Evolutionary conservation across 2,888 invertebrate genomes (phyloP).

Genomic region (Trissoscelio sp.): DNA sequence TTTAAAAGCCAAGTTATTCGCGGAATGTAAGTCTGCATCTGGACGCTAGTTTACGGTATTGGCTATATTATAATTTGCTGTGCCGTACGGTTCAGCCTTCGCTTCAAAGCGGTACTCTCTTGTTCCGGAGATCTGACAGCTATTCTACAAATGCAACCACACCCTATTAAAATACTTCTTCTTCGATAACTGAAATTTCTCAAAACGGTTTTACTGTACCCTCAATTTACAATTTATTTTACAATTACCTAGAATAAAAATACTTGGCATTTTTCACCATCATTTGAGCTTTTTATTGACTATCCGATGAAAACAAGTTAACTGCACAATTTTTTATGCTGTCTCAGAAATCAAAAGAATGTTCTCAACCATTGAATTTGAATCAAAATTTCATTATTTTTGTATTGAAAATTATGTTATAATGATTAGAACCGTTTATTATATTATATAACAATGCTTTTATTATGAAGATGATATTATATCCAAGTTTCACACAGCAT

Average conservation of each 20-base stretch:
- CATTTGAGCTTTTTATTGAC: not conserved
- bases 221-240: constrained; percentile 11
- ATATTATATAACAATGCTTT: constrained; percentile 28
- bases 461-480: constrained; percentile 41
- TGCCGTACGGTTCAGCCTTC: constrained; percentile 53
- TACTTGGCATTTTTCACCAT: not conserved
- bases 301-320: too few species aligned
- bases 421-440: constrained; percentile 24
- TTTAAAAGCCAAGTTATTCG: constrained; percentile 73
- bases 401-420: constrained; percentile 7
- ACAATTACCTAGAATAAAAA: not conserved
- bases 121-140: constrained; percentile 48
- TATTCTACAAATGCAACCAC: constrained; percentile 64
- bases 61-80: constrained; percentile 49
- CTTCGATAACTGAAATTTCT: constrained; percentile 46
- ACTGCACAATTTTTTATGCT: too few species aligned
- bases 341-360: too few species aligned
- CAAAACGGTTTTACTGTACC: constrained; percentile 35
- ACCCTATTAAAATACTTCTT: constrained; percentile 62
- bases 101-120: constrained; percentile 61
- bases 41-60: constrained; percentile 69
- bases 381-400: too few species aligned
- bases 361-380: too few species aligned
- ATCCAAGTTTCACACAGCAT: constrained; percentile 50
- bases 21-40: constrained; percentile 74